Evolutionary conservation across 2,888 invertebrate genomes (phyloP).

Genomic region (Tetragonisca angustula): DNA sequence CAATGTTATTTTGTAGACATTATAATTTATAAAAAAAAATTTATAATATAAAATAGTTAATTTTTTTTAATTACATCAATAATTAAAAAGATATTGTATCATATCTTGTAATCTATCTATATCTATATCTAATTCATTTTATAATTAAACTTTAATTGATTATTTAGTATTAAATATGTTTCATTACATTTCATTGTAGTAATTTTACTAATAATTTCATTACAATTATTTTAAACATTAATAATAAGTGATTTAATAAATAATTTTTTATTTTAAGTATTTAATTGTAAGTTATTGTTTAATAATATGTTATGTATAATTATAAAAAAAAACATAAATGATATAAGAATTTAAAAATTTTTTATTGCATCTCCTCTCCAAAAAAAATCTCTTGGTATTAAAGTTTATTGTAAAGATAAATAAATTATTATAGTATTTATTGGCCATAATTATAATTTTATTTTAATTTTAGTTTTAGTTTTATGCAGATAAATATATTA

Average conservation of each 20-base stretch:
- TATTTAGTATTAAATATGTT: not conserved
- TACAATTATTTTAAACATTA: not conserved
- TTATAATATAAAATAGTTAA: not conserved
- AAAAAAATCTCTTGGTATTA: not conserved
- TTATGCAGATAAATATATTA: not conserved
- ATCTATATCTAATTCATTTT: not conserved
- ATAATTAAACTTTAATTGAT: not conserved
- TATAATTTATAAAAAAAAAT: constrained; percentile 47
- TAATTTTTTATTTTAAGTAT: constrained; percentile 10
- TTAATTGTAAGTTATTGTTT: constrained; percentile 22
- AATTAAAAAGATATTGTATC: not conserved
- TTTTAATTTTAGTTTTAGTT: not conserved
- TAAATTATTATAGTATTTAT: not conserved
- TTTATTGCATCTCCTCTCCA: constrained; percentile 24
- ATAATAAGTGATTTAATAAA: constrained; percentile 4
- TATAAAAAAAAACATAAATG: constrained; percentile 3
- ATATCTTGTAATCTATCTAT: not conserved
- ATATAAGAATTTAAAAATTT: not conserved
- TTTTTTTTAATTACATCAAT: not conserved
- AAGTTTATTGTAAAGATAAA: not conserved
- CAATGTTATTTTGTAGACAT: constrained; percentile 75
- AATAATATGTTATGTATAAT: constrained; percentile 25
- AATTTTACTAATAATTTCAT: not conserved
- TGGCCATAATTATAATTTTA: not conserved
- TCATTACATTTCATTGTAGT: constrained; percentile 10